These are phyloP conservation scores for Acronicta alni DNA, from an alignment of 2,888 invertebrate genomes.

Conservation along the genomic window DNA sequence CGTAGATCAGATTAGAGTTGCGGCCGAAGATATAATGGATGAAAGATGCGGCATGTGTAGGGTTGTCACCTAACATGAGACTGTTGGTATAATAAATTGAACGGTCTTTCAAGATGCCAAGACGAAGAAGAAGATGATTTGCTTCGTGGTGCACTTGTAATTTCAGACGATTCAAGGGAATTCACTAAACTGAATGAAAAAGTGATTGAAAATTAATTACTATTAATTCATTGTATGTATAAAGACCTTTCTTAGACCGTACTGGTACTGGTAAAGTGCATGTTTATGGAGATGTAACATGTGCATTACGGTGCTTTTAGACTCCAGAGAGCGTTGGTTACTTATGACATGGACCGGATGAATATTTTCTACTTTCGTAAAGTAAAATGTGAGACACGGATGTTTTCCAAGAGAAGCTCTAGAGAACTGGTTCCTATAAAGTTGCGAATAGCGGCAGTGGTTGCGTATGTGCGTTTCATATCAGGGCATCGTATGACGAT, in stretches of 20 bases:
- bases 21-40: slow-evolving; percentile 45
- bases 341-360: background rate
- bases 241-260: too few species aligned
- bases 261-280: background rate
- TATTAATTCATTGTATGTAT: too few species aligned
- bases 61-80: slow-evolving; percentile 6
- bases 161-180: background rate
- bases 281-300: slow-evolving; percentile 1
- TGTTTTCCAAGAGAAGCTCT: slow-evolving; percentile 34
- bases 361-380: slow-evolving; percentile 10
- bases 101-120: slow-evolving; percentile 1
- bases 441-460: slow-evolving; percentile 16
- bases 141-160: too few species aligned
- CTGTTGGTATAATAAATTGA: background rate
- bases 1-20: slow-evolving; percentile 65
- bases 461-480: slow-evolving; percentile 34
- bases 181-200: background rate
- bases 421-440: slow-evolving; percentile 18
- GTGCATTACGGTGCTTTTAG: background rate
- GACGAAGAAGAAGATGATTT: background rate
- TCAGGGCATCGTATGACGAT: slow-evolving; percentile 40
- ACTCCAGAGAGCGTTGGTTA: background rate
- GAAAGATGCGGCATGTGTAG: slow-evolving; percentile 31
- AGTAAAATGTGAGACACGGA: slow-evolving; percentile 20
- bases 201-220: too few species aligned